A percentile compares a stretch with the other conserved stretches of the same genome.
Conservation (phyloP, 2,113 vertebrate species). For the Enhydra lutris region DNA sequence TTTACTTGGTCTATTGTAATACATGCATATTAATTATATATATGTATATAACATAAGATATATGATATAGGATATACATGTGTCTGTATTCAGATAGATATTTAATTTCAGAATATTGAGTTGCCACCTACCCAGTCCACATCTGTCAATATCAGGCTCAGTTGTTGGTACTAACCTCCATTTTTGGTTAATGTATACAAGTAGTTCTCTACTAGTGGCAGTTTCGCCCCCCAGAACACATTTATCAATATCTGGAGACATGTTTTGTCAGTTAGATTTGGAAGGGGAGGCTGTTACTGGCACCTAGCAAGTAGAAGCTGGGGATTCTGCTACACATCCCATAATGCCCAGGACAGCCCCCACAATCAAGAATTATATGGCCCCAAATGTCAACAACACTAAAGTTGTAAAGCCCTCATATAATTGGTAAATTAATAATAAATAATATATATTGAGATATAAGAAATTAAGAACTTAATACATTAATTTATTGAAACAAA, state of each 20-base stretch:
- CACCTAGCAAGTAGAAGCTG: background rate
- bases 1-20: background rate
- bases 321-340: background rate
- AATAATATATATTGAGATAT: background rate
- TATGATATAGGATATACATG: no score
- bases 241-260: background rate
- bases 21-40: background rate
- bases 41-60: background rate
- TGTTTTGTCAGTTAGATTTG: background rate
- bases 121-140: background rate
- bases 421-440: background rate
- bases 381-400: background rate
- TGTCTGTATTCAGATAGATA: background rate
- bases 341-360: background rate
- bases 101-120: background rate
- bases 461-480: background rate
- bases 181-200: background rate
- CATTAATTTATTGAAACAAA: background rate
- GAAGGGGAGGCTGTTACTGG: background rate
- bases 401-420: background rate
- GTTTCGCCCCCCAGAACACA: accelerated
- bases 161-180: background rate
- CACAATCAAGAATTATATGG: background rate
- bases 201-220: background rate
- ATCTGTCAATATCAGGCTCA: background rate